Conservation (phyloP, 53 echinoderm and acorn worm genomes). For the Holothuria leucospilota region DNA sequence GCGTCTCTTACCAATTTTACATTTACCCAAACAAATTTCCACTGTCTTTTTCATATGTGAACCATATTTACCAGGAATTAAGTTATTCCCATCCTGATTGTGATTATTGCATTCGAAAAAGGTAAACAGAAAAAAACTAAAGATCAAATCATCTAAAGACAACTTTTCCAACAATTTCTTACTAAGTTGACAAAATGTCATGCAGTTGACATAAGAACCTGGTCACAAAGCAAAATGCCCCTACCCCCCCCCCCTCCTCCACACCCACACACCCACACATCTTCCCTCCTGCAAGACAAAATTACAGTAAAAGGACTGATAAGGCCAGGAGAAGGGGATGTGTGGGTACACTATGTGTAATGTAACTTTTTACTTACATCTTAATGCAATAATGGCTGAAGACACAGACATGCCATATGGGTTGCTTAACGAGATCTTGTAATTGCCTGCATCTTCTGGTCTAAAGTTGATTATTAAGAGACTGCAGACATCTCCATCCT, state of each 20-base stretch:
- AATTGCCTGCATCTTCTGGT: slow-evolving; percentile 83
- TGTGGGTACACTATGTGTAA: background rate
- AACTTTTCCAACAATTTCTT: too few species aligned
- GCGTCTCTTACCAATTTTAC: background rate
- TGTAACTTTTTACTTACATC: slow-evolving; percentile 63
- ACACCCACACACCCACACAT: too few species aligned
- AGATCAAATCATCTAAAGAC: too few species aligned
- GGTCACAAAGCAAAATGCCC: too few species aligned
- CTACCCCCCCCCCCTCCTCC: too few species aligned
- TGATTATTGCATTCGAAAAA: background rate
- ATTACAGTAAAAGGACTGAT: too few species aligned
- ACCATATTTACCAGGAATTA: background rate
- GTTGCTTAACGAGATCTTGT: slow-evolving; percentile 84
- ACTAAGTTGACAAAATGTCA: too few species aligned
- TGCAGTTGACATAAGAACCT: too few species aligned
- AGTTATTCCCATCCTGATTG: background rate
- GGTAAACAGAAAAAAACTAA: too few species aligned
- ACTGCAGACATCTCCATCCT: slow-evolving; percentile 79
- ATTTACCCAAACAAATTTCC: background rate
- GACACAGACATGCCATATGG: slow-evolving; percentile 81
- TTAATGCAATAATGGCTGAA: slow-evolving; percentile 77
- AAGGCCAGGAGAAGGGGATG: background rate
- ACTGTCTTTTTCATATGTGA: background rate
- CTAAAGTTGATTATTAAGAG: slow-evolving; percentile 79
- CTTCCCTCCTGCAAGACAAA: too few species aligned